Evolutionary conservation across 2,888 invertebrate species (phyloP).

Genomic region (Orgyia antiqua): DNA sequence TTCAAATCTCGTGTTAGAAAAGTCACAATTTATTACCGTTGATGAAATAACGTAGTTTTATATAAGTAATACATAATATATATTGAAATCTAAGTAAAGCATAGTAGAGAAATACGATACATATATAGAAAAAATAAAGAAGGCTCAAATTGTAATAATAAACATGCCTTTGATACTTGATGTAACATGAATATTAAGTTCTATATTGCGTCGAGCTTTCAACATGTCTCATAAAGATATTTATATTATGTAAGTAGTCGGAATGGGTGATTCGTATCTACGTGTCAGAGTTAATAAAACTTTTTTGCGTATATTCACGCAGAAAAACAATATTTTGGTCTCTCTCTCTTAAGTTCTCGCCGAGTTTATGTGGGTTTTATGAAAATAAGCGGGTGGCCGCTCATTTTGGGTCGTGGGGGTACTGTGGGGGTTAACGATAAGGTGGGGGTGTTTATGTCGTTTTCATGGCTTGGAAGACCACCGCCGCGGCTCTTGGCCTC

Average conservation of each 20-base stretch:
- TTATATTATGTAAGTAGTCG: conserved; percentile 25
- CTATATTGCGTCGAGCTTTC: conserved; percentile 3
- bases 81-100: too few species aligned
- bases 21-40: too few species aligned
- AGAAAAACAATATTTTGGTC: conserved; percentile 55
- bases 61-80: too few species aligned
- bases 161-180: conserved; percentile 9
- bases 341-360: conserved; percentile 47
- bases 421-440: conserved; percentile 26
- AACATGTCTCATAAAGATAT: conserved; percentile 15
- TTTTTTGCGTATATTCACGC: conserved; percentile 34
- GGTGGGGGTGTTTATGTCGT: conserved; percentile 59
- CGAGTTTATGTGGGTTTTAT: conserved; percentile 68
- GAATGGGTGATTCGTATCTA: conserved; percentile 23
- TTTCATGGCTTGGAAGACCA: conserved; percentile 57
- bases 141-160: too few species aligned
- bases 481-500: conserved; percentile 56
- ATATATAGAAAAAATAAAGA: too few species aligned
- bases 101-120: too few species aligned
- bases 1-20: too few species aligned
- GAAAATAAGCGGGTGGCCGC: conserved; percentile 74
- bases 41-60: too few species aligned
- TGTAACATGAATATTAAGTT: conserved; percentile 17
- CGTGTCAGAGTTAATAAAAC: conserved; percentile 22
- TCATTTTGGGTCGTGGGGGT: conserved; percentile 62